Base-by-base conservation (phyloP, 2,113 vertebrate genomes). In the Gavia stellata region DNA sequence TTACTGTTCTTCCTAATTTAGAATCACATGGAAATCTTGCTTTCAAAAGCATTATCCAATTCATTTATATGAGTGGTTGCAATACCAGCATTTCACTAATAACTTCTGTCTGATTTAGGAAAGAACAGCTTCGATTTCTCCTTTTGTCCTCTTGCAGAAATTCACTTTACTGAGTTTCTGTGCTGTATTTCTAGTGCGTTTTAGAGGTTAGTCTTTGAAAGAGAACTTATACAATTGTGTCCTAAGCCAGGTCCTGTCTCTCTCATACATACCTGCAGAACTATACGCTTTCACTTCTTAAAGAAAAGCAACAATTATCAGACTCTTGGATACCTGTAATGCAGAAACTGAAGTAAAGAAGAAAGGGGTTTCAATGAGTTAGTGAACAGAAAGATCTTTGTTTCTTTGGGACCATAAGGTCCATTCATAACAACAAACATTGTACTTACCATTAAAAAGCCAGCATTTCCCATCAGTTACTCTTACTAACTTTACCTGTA, bases 1-100 rank as follows among this genome's bases (percentile, higher is more conserved):
- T 97, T 93, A 97, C 85, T 95, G 86, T 88, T 96, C 50, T 62
- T 94, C 73, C 91, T 94, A 91, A 97, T 95, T 94, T 94, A 91
- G 68, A 93, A 86, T 95, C 84, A 75, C 79, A 92, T 65, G 52
- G 66, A 95, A 95, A 96, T 96, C 66, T 91, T 82, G 93, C 87
- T 96, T 96, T 96, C 40, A 72, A 63, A 59, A 94, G 96, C 83
- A 97, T 92, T 95, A 95, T 73, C 62, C 66, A 38, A 74, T 74
- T 93, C 49, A 94, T 79, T 96, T 92, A 72, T 80, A 61, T 84
- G 89, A 97, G 34, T 82, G 40, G 45, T 88, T 93, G 77, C 81
- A 83, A 55, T 61, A 62, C 55, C 55, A 63, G 61, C 47, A 77
- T 17, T 53, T 90, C 59, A 70, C 72, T 81, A 95, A 82, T 72